Evolutionary conservation across 2,113 vertebrate species (phyloP).

Genomic region (Numida meleagris): DNA sequence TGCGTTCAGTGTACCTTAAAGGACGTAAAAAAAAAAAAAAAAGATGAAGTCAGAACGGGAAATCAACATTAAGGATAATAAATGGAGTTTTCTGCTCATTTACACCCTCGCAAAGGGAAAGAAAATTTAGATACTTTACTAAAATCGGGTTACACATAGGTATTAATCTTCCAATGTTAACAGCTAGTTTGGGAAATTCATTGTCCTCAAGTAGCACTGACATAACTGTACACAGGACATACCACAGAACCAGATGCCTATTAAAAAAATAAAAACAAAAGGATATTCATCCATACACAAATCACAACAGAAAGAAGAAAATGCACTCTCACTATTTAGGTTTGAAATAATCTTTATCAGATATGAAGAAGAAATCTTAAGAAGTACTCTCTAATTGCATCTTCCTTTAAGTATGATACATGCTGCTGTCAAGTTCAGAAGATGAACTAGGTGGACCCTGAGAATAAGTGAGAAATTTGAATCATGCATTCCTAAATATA

Average conservation of each 20-base stretch:
- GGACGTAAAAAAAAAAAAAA: not conserved
- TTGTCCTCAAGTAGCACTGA: not conserved
- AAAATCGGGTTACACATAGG: not conserved
- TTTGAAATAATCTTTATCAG: not conserved
- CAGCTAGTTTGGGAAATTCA: not conserved
- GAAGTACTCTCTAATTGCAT: not conserved
- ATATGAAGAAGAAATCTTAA: not conserved
- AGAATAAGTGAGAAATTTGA: not conserved
- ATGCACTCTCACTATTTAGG: not conserved
- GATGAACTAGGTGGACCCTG: not conserved
- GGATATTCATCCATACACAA: not conserved
- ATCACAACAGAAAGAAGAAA: not conserved
- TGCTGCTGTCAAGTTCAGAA: not conserved
- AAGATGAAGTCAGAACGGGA: not conserved
- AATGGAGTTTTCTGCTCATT: not conserved
- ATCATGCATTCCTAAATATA: not conserved
- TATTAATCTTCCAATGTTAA: not conserved
- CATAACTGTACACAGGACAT: not conserved
- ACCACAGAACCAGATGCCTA: not conserved
- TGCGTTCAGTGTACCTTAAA: not conserved
- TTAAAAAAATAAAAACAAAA: not conserved
- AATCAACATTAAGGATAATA: not conserved
- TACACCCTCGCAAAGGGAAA: not conserved
- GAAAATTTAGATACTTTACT: not conserved
- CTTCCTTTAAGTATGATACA: not conserved